Base-by-base conservation (phyloP, 2,113 vertebrate species). In the Opisthocomus hoazin region DNA sequence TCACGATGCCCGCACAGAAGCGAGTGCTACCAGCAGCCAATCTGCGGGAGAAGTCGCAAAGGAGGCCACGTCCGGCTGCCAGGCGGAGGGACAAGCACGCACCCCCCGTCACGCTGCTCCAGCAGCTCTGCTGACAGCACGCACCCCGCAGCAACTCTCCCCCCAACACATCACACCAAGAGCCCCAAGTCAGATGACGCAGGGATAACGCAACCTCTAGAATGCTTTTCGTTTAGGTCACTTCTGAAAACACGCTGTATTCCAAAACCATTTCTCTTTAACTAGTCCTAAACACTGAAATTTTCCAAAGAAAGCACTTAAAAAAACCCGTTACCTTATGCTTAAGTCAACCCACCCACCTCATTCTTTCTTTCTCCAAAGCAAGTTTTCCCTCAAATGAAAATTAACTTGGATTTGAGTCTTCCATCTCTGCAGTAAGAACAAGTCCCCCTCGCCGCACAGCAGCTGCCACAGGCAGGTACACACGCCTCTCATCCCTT, bases 11-110 rank as follows among this genome's bases (percentile, higher is more conserved):
- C 2, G 99, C 99, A 82, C 99, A 99, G 76, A 99, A 98, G 10
- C 99, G 98, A 14, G 99, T 99, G 53, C 99, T 99, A 54, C 99
- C 99, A 56, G 99, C 99, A 34, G 99, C 99, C 48, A 99, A 97
- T 93, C 99, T 99, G 94, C 48, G 79, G 75, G 68, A 39, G 77
- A 66, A 96, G 92, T 68, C 63, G 36, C 89, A 61, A n/a, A 65
- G n/a, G 93, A 8, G 27, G 56, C 26, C 12, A 84, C 58, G 46
- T 0, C 4, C 3, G 10, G 64, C 56, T 80, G 56, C 21, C n/a
- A 50, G 34, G n/a, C n/a, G 7, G 21, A 50, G 60, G 39, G 36
- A 26, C 5, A 5, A 53, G 34, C 22, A 6, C 6, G n/a, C n/a
- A n/a, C 7, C 14, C 56, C 21, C 45, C 45, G 4, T 3, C 46